Evolutionary conservation across 2,113 vertebrate species (phyloP).

Genomic region (Lagopus leucura): DNA sequence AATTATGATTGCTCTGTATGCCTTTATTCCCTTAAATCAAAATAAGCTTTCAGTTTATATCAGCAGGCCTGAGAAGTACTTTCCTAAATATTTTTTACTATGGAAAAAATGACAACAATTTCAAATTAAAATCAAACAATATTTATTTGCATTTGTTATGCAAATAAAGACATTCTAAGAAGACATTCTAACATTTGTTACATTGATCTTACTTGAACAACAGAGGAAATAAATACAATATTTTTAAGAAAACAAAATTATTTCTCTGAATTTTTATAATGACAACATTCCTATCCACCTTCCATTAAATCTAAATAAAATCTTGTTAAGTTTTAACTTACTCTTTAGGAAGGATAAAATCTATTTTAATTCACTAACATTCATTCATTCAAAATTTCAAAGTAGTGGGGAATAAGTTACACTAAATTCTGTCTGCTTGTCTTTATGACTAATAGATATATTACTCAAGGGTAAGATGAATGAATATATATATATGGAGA

Average conservation of each 20-base stretch:
- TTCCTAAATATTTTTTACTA: neutral
- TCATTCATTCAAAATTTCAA: neutral
- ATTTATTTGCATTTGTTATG: neutral
- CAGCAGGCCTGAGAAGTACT: neutral
- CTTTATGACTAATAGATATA: neutral
- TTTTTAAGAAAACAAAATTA: neutral
- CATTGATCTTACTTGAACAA: no score
- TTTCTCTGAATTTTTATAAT: neutral
- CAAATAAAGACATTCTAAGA: no score
- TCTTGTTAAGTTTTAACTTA: neutral
- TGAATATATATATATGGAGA: neutral
- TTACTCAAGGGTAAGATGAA: neutral
- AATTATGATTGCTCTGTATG: neutral
- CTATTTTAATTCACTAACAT: neutral
- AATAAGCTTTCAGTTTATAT: neutral
- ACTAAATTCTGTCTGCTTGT: neutral
- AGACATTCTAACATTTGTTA: neutral
- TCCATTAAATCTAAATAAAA: neutral
- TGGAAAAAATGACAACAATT: neutral
- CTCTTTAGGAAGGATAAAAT: neutral
- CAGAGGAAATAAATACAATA: neutral
- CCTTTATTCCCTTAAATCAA: neutral
- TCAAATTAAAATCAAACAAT: neutral
- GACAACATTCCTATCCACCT: neutral
- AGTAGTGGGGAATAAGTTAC: neutral